These are phyloP conservation scores for Boulengeromyrus knoepffleri DNA, from an alignment of 2,113 vertebrate genomes.

Conservation along the genomic window DNA sequence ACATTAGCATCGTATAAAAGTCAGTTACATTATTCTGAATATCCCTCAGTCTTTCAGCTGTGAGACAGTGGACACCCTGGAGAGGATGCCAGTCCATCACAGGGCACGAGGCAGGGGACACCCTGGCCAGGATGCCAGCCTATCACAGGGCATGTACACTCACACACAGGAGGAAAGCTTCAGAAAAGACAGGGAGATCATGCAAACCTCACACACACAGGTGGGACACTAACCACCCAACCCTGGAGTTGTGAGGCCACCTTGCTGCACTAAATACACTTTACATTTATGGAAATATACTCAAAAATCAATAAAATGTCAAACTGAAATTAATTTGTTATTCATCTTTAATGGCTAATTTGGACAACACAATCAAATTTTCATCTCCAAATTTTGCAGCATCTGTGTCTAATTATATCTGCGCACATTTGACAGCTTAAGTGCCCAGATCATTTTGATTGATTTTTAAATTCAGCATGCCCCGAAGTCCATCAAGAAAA, in stretches of 20 bases:
- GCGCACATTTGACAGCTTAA: not conserved
- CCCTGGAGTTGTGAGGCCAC: not conserved
- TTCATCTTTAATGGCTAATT: slow-evolving; percentile 7
- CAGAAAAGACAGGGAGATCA: not conserved
- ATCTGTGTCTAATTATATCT: not conserved
- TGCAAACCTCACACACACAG: not conserved
- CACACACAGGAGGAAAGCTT: not conserved
- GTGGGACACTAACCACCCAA: not conserved
- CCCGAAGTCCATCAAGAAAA: slow-evolving; percentile 16
- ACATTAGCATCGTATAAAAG: not conserved
- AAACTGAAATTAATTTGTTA: slow-evolving; percentile 11
- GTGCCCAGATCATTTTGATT: slow-evolving; percentile 9
- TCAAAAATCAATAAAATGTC: not conserved
- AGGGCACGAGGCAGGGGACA: no score
- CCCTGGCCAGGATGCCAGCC: no score
- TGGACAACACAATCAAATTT: slow-evolving; percentile 1
- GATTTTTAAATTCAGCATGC: slow-evolving; percentile 10
- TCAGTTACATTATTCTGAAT: not conserved
- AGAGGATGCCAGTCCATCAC: no score
- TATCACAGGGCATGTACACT: not conserved
- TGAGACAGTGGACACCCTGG: not conserved
- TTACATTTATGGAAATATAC: not conserved
- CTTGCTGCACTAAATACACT: not conserved
- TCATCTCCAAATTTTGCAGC: not conserved
- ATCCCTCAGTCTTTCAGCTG: no score